Evolutionary conservation across 2,888 invertebrate genomes (phyloP).

Genomic region (Drosophila mimica): DNA sequence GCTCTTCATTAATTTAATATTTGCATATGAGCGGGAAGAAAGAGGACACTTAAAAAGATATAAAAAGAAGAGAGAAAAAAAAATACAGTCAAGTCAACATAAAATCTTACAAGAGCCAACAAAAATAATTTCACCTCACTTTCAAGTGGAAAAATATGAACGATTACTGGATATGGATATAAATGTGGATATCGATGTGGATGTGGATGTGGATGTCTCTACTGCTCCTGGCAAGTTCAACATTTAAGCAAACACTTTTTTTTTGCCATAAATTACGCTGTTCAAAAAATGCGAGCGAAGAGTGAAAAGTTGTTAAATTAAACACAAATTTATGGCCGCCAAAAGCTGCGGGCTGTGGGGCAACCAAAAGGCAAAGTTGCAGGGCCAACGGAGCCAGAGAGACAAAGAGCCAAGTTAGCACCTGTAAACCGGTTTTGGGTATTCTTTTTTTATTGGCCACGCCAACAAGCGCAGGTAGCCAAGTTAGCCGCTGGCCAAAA

Average conservation of each 20-base stretch:
- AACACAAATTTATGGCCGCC: conserved; percentile 74
- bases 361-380: conserved; percentile 24
- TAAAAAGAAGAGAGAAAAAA: not conserved
- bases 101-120: conserved; percentile 53
- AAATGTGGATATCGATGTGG: not conserved
- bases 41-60: not conserved
- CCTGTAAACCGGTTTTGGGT: conserved; percentile 71
- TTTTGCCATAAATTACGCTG: conserved; percentile 69
- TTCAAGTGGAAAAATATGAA: conserved; percentile 17
- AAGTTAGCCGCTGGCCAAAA: conserved; percentile 57
- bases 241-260: conserved; percentile 67
- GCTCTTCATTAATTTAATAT: conserved; percentile 69
- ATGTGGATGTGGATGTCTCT: not conserved
- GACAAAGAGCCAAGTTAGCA: conserved; percentile 64
- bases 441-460: not conserved
- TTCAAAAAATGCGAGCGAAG: conserved; percentile 56
- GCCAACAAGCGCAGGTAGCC: conserved; percentile 38
- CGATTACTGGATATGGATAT: not conserved
- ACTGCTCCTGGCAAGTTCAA: conserved; percentile 44
- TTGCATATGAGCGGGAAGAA: conserved; percentile 44
- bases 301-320: conserved; percentile 77
- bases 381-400: conserved; percentile 4
- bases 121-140: conserved; percentile 55
- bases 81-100: conserved; percentile 72
- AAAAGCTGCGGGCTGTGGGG: conserved; percentile 77